Evolutionary conservation across 2,888 invertebrate genomes (phyloP).

Genomic region (Drosophila stalkeri): DNA sequence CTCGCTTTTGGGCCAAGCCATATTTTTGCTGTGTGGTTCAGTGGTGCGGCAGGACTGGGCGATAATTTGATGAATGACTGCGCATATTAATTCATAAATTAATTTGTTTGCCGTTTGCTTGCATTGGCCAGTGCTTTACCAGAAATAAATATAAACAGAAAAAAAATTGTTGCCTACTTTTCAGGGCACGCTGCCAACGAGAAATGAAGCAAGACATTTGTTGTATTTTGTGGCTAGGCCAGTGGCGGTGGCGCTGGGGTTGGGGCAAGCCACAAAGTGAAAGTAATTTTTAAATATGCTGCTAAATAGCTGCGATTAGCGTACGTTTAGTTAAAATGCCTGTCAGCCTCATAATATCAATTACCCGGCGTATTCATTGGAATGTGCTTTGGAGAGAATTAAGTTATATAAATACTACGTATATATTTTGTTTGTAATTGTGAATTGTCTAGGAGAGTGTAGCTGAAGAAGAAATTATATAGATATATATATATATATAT

Average conservation of each 20-base stretch:
- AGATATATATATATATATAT: too few species aligned
- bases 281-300: conserved; percentile 12
- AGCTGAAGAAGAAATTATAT: too few species aligned
- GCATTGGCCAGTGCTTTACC: conserved; percentile 20
- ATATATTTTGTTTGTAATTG: too few species aligned
- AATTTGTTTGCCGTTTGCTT: conserved; percentile 65
- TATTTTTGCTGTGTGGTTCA: neutral
- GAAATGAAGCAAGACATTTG: conserved; percentile 26
- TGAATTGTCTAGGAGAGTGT: too few species aligned
- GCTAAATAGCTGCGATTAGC: conserved; percentile 12
- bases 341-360: conserved; percentile 5
- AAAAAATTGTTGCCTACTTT: conserved; percentile 61
- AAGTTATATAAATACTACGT: too few species aligned
- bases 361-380: neutral
- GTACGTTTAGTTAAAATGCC: neutral
- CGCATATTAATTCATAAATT: conserved; percentile 79
- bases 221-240: conserved; percentile 1
- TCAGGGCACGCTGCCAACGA: neutral
- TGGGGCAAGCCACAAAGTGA: neutral
- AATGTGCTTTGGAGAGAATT: too few species aligned
- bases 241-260: too few species aligned
- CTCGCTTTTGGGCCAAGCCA: conserved; percentile 18
- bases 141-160: neutral
- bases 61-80: conserved; percentile 79
- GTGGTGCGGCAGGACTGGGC: conserved; percentile 33